Evolutionary conservation across 2,113 vertebrate genomes (phyloP), one percentile per base, ranked within the genome.

Genomic region (Eubucco bourcierii): DNA sequence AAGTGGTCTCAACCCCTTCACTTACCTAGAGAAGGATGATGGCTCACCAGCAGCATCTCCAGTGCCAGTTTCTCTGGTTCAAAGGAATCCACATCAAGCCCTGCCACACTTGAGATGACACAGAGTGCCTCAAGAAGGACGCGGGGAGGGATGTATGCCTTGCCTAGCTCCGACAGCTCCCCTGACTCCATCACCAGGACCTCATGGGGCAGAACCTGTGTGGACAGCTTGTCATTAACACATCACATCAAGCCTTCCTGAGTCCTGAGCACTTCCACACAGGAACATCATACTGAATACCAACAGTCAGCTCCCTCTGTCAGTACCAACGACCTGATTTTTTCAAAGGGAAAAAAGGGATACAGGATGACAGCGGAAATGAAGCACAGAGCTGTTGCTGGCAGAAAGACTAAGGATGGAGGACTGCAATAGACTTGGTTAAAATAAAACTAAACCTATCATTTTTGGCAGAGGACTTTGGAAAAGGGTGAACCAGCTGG

Each of bases 1-100:
- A 27, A 29, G 76, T 4, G 21, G 47, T 47, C 13, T 15, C 25
- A 39, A 39, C 20, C 17, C n/a, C 47, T 13, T 27, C 20, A 58
- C 93, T 50, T 93, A 99, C 99, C 98, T 93, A 99, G 96, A 41
- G 98, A 99, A 7, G 99, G 99, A 91, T 99, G 99, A 83, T 99
- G 98, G 64, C 98, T 97, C 80, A 99, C 94, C 56, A 99, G 96
- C 79, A 99, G 97, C 93, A 98, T 98, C 88, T 99, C 98, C 96
- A 98, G 96, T 18, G 98, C 99, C 93, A 99, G 95, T 28, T 98
- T 98, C 80, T 99, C 98, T 1, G 98, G 97, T 94, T 98, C 98
- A 0, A 59, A 33, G 4, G 93, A 65, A 59, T 99, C 99, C 0
- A 96, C 96, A 95, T 98, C 98, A 55, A 98, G 96, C 46, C 97